phyloP scores from a whole-genome alignment of 2,797 vertebrate genomes.

The Bovichtus diacanthus region DNA sequence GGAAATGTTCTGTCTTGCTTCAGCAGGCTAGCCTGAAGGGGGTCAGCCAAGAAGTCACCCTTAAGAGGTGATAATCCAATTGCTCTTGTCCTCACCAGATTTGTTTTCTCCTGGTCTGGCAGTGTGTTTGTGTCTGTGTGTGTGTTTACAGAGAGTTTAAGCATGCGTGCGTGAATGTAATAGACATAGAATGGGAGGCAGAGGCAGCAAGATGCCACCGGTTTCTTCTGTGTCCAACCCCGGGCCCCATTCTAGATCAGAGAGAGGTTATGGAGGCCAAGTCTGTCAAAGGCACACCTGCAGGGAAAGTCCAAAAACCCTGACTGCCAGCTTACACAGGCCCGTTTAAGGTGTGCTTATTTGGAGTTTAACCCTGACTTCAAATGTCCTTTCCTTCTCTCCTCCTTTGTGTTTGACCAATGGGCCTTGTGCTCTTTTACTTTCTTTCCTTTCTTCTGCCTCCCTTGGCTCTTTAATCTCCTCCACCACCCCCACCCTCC shows the following conservation, averaged over 20 bases:
- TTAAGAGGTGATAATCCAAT: conserved; percentile 90
- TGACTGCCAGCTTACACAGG: conserved; percentile 76
- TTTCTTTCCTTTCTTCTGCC: conserved; percentile 81
- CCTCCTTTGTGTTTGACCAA: conserved; percentile 86
- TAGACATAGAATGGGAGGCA: conserved; percentile 60
- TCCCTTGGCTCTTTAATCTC: conserved; percentile 84
- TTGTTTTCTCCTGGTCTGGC: conserved; percentile 78
- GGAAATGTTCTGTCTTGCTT: conserved; percentile 84
- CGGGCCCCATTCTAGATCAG: conserved; percentile 73
- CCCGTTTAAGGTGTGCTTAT: conserved; percentile 87
- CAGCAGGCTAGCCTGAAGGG: conserved; percentile 81
- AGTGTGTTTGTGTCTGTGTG: conserved; percentile 58
- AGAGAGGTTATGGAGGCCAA: conserved; percentile 82
- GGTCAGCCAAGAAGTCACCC: conserved; percentile 86
- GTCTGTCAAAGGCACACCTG: conserved; percentile 86
- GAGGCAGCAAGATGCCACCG: conserved; percentile 72
- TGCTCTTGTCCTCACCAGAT: conserved; percentile 82
- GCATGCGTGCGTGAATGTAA: conserved; percentile 63
- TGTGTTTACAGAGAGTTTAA: conserved; percentile 72
- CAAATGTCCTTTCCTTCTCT: conserved; percentile 80
- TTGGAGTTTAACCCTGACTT: conserved; percentile 85
- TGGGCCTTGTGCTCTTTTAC: conserved; percentile 84
- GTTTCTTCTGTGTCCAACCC: conserved; percentile 68
- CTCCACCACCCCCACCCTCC: conserved; percentile 75
- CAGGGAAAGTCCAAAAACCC: conserved; percentile 80